Conservation (phyloP, 1,140 invertebrate species). For the Drosophila serrata region DNA sequence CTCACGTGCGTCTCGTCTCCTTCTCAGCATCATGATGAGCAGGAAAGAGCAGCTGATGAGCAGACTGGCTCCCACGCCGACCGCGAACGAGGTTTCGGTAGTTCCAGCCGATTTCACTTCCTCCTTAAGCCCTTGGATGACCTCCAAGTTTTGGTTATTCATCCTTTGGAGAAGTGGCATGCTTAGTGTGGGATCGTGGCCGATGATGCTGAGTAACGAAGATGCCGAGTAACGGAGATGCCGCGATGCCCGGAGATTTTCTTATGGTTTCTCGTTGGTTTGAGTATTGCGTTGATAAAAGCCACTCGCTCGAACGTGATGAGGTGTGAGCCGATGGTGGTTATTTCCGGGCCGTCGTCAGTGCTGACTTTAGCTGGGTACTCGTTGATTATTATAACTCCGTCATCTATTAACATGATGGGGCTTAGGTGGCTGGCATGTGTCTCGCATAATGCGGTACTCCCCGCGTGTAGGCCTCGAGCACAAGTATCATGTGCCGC, state of each 20-base stretch:
- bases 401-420: too few species aligned
- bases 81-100: too few species aligned
- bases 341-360: too few species aligned
- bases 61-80: too few species aligned
- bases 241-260: background rate
- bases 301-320: constrained; percentile 9
- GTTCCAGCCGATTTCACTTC: too few species aligned
- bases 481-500: too few species aligned
- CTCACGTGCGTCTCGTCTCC: background rate
- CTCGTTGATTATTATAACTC: too few species aligned
- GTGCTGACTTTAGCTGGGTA: too few species aligned
- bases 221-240: too few species aligned
- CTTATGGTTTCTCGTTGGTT: constrained; percentile 2
- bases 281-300: constrained; percentile 5
- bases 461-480: too few species aligned
- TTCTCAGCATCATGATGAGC: background rate
- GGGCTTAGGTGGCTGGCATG: background rate
- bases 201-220: background rate
- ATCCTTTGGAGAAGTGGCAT: background rate
- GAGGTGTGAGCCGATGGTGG: constrained; percentile 5
- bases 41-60: too few species aligned
- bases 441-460: too few species aligned
- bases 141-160: background rate
- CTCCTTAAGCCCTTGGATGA: background rate
- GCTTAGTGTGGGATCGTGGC: background rate